Evolutionary conservation across 2,797 vertebrate species (phyloP), one percentile per base, ranked within the genome.

Genomic region (Clamator glandarius): DNA sequence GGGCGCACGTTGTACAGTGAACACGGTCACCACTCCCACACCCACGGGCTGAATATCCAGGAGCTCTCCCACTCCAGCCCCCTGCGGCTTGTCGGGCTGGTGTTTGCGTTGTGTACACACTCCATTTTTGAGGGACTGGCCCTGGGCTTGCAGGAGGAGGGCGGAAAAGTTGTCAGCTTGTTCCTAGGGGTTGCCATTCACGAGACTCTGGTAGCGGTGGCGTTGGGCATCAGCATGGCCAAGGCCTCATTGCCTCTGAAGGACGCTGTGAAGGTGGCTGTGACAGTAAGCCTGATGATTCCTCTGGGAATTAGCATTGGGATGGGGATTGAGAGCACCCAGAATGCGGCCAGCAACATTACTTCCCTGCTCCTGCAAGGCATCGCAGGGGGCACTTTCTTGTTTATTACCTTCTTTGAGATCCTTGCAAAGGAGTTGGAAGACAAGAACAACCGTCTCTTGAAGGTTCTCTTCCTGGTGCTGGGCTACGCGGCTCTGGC

Each of bases 381-480:
- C 28, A 8, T 99, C 3, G 98, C 99, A 0, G 98, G 98, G 0
- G 99, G 99, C 28, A 99, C 99, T 8, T 99, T 99, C 96, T 97
- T 99, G 26, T 99, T 99, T 5, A 94, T 99, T 94, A 99, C 98
- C 48, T 99, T 99, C 97, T 98, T 99, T 7, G 99, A 99, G 97
- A 98, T 99, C 92, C 97, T 99, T 58, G 98, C 97, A 1, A 98
- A 97, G 67, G 99, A 99, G 96, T 95, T 99, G 94, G 98, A 99
- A 50, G 98, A 98, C n/a, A 99, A 99, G 92, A 98, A 81, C 3
- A 98, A 99, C 84, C 98, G 98, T 2, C 98, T 99, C 58, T 97
- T 99, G 70, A 99, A 99, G 93, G 99, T 99, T 59, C 98, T 99
- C 77, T 99, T 98, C 96, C 97, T 99, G 84, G 97, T 99, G 84